Evolutionary conservation across 2,888 invertebrate species (phyloP).

Genomic region (Scrobipalpa atriplicella): DNA sequence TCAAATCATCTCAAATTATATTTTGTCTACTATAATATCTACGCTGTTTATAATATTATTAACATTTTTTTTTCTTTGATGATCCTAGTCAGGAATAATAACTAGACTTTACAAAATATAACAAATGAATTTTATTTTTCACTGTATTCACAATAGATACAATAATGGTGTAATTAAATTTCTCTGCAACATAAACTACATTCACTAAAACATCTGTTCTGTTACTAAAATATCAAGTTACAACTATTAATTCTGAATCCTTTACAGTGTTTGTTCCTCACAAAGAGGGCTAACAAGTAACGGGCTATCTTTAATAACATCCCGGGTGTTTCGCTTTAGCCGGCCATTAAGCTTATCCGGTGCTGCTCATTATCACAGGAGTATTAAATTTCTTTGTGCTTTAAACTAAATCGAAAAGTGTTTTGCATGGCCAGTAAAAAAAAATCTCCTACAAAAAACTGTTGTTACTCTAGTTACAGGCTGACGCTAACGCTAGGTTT

Average conservation of each 20-base stretch:
- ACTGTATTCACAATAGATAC: too few species aligned
- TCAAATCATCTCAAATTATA: too few species aligned
- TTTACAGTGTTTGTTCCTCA: slow-evolving; percentile 8
- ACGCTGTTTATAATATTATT: too few species aligned
- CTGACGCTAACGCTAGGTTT: too few species aligned
- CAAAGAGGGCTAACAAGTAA: slow-evolving; percentile 34
- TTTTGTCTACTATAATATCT: too few species aligned
- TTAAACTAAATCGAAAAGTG: background rate
- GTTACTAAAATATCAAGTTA: background rate
- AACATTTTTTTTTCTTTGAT: too few species aligned
- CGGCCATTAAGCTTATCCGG: slow-evolving; percentile 26
- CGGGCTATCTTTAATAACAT: slow-evolving; percentile 28
- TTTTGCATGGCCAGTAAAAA: background rate
- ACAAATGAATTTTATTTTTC: too few species aligned
- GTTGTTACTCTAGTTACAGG: too few species aligned
- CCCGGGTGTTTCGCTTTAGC: slow-evolving; percentile 17
- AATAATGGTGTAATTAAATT: too few species aligned
- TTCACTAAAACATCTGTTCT: background rate
- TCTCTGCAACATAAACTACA: too few species aligned
- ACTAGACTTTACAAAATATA: too few species aligned
- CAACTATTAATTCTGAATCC: slow-evolving; percentile 9
- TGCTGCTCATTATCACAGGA: background rate
- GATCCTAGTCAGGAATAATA: too few species aligned
- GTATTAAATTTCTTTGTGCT: background rate
- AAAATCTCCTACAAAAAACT: background rate